These are phyloP conservation scores for Tupaia chinensis DNA, from an alignment of 2,113 vertebrate genomes.

Conservation along the genomic window DNA sequence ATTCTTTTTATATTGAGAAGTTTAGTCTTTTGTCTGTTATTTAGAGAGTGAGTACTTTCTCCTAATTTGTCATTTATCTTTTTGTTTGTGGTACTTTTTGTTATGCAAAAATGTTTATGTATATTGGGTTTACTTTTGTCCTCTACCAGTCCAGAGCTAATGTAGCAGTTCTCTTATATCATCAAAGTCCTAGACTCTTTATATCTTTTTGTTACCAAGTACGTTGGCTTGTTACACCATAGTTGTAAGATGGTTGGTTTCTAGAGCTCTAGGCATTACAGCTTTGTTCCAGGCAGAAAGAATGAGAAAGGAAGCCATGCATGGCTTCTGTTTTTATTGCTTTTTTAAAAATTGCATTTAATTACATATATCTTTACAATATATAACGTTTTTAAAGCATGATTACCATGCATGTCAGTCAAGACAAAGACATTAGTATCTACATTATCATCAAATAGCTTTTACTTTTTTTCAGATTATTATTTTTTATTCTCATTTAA, in stretches of 20 bases:
- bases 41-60: not conserved
- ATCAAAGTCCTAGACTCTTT: not conserved
- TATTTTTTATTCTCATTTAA: no score
- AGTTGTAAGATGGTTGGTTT: not conserved
- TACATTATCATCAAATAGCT: no score
- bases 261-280: not conserved
- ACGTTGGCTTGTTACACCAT: not conserved
- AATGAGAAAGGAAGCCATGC: not conserved
- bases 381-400: no score
- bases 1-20: not conserved
- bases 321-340: not conserved
- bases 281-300: not conserved
- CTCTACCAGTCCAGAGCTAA: not conserved
- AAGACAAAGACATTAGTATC: no score
- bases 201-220: not conserved
- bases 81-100: constrained; percentile 19
- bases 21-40: not conserved
- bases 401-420: no score
- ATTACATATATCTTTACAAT: no score
- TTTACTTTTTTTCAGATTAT: no score
- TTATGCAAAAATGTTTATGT: not conserved
- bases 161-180: not conserved
- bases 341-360: no score
- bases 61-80: not conserved
- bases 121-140: not conserved